A percentile compares a stretch with the other conserved stretches of the same genome.
Conservation (phyloP, 1,140 invertebrate genomes). For the Aricia agestis region DNA sequence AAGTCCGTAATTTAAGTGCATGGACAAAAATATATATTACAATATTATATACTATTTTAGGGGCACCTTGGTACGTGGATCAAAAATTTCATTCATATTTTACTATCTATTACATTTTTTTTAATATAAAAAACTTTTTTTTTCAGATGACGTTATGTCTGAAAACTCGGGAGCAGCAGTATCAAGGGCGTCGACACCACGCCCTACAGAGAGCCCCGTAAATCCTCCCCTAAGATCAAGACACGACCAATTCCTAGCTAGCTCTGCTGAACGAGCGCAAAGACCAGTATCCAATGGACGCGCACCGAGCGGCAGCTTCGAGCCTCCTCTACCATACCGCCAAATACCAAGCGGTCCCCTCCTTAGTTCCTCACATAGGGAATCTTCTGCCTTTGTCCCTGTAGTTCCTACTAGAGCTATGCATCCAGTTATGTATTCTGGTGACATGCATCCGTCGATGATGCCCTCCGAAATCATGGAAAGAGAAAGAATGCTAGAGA, state of each 20-base stretch:
- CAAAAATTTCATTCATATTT: no score
- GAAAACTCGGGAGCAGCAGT: conserved; percentile 62
- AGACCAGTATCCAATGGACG: conserved; percentile 72
- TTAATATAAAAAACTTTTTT: conserved; percentile 25
- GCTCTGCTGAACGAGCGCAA: conserved; percentile 61
- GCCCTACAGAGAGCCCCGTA: conserved; percentile 53
- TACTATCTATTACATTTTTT: not conserved
- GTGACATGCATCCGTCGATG: conserved; percentile 79
- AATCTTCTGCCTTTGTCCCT: conserved; percentile 88
- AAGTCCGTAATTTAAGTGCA: no score
- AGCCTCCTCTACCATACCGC: conserved; percentile 80
- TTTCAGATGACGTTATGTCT: conserved; percentile 68
- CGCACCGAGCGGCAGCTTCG: conserved; percentile 77
- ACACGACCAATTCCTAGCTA: conserved; percentile 78
- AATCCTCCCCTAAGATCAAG: conserved; percentile 64
- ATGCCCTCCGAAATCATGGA: conserved; percentile 75
- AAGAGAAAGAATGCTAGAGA: conserved; percentile 75
- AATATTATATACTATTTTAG: no score
- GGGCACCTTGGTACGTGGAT: no score
- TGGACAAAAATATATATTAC: no score
- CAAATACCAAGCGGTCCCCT: conserved; percentile 76
- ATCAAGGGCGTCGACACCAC: conserved; percentile 64
- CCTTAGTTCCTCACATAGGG: conserved; percentile 78
- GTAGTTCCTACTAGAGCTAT: conserved; percentile 87
- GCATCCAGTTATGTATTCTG: conserved; percentile 79